Evolutionary conservation across 92 coral and sea anemone species (phyloP), one percentile per base, ranked within the genome.

Genomic region (Epizoanthus scotinus): DNA sequence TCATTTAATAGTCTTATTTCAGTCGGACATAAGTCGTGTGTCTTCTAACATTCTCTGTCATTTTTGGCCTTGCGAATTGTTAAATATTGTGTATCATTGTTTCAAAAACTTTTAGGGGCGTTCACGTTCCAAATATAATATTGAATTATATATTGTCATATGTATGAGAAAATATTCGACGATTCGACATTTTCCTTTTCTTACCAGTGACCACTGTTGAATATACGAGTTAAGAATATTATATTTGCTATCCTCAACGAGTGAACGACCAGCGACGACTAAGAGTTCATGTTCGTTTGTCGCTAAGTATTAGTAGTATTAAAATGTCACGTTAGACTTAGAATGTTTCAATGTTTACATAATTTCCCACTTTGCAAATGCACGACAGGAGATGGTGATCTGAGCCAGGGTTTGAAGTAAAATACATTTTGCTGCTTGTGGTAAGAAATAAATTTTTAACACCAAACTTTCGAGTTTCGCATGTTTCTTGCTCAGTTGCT

Each of bases 101-200:
- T 62, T 62, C 15, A 29, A 20, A 29, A 64, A 64, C 70, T 64
- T 27, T 38, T 19, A 29, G 70, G 70, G 70, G 70, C 70, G 70
- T 64, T 28, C n/a, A 64, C 47, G 70, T 12, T 64, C 38, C 8
- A 15, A 9, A 8, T 47, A 47, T 47, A 47, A 47, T 47, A 47
- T 47, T 47, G 52, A 9, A 8, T 47, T 9, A 9, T 9, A 47
- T 47, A 47, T 47, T 47, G 52, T 47, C 52, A 27, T 9, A 24
- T 63, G 36, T 25, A 63, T 25, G 47, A 64, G 31, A 27, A 1
- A 19, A 63, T 63, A 3, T 63, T 17, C 19, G 70, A 24, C 18
- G 5, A 64, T 38, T 64, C 19, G 44, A 29, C 17, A 64, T 64
- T 64, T n/a, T 44, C 44, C 2, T 27, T 15, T 1, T 28, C 34